Evolutionary conservation across 2,888 invertebrate genomes (phyloP).

Genomic region (Caenorhabditis sulstoni): DNA sequence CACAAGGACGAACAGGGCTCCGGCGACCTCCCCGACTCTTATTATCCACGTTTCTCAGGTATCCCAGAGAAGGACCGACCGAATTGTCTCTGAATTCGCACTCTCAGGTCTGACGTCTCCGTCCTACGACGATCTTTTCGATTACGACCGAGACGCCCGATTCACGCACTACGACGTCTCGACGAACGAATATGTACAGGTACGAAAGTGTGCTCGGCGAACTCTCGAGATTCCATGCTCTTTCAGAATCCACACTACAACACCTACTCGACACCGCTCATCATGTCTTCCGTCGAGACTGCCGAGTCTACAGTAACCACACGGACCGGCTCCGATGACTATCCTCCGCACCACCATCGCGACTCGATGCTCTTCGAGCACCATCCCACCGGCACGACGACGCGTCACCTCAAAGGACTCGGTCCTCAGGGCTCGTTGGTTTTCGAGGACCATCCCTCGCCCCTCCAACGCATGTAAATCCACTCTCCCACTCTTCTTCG

Average conservation of each 20-base stretch:
- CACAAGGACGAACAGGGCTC: conserved; percentile 74
- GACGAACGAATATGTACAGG: conserved; percentile 59
- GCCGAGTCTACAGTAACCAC: conserved; percentile 73
- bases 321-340: conserved; percentile 63
- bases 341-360: conserved; percentile 30
- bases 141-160: conserved; percentile 62
- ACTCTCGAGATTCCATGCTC: too few relatives aligned
- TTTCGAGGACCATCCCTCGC: conserved; percentile 61
- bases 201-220: conserved; percentile 8
- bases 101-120: conserved; percentile 70
- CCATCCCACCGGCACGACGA: conserved; percentile 46
- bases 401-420: conserved; percentile 66
- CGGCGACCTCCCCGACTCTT: conserved; percentile 70
- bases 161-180: conserved; percentile 59
- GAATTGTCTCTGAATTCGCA: not conserved
- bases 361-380: conserved; percentile 60
- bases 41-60: conserved; percentile 73
- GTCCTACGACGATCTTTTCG: conserved; percentile 74
- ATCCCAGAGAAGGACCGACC: too few relatives aligned
- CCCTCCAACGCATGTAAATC: conserved; percentile 22
- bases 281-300: conserved; percentile 64
- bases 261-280: conserved; percentile 69
- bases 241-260: conserved; percentile 60
- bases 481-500: conserved; percentile 20
- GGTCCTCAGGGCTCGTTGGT: conserved; percentile 67